phyloP scores from a whole-genome alignment of 92 coral and sea anemone species.

The Parazoanthus swiftii region DNA sequence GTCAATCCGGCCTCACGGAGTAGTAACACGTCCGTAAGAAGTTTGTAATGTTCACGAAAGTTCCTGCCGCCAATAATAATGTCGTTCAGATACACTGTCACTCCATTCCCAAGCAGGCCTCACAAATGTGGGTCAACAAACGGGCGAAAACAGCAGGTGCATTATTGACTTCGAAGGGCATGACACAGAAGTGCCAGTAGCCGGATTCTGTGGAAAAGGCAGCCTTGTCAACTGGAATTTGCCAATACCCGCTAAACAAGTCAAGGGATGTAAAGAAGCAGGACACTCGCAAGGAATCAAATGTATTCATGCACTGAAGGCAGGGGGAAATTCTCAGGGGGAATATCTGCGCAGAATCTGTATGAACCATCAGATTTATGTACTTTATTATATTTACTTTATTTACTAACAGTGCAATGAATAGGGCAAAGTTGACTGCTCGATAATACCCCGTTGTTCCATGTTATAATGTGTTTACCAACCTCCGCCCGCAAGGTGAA shows the following conservation, averaged over 20 bases:
- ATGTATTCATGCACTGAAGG: slow-evolving; percentile 59
- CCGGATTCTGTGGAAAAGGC: slow-evolving; percentile 52
- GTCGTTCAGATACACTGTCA: slow-evolving; percentile 60
- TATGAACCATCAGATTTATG: slow-evolving; percentile 59
- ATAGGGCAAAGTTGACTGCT: slow-evolving; percentile 50
- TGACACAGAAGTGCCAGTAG: slow-evolving; percentile 54
- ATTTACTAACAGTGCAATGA: slow-evolving; percentile 55
- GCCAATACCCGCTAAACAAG: slow-evolving; percentile 52
- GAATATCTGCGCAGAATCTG: slow-evolving; percentile 56
- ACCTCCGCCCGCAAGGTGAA: slow-evolving; percentile 61
- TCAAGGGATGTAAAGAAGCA: slow-evolving; percentile 50
- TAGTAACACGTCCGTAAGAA: slow-evolving; percentile 46
- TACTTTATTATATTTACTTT: not conserved
- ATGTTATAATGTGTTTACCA: slow-evolving; percentile 47
- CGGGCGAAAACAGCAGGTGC: slow-evolving; percentile 56
- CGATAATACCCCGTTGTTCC: slow-evolving; percentile 53
- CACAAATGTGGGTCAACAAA: slow-evolving; percentile 56
- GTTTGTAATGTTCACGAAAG: slow-evolving; percentile 41
- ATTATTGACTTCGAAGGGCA: slow-evolving; percentile 61
- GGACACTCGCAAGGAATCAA: slow-evolving; percentile 53
- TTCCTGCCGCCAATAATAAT: slow-evolving; percentile 51
- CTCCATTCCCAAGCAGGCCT: slow-evolving; percentile 52
- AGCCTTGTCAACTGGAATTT: slow-evolving; percentile 42
- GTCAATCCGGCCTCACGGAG: slow-evolving; percentile 55
- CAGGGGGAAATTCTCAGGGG: slow-evolving; percentile 51